phyloP scores from a whole-genome alignment of 64 coral and sea anemone species.

The Anthopleura sola region DNA sequence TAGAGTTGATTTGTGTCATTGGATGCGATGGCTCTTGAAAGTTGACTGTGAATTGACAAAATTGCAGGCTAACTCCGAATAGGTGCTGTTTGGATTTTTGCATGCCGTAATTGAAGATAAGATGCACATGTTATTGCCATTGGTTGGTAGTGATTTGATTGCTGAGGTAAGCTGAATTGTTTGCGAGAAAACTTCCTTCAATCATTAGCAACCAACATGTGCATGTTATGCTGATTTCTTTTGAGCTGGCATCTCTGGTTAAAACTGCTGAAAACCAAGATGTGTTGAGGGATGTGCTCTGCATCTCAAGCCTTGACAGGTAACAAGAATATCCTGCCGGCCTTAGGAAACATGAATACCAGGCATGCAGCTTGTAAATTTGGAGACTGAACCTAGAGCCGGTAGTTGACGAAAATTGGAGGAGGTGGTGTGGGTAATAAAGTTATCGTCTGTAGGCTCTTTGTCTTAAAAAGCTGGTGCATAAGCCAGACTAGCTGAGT shows the following conservation, averaged over 20 bases:
- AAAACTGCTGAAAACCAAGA: constrained; percentile 9
- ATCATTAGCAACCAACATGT: background rate
- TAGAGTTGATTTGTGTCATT: constrained; percentile 19
- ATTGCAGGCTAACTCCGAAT: constrained; percentile 1
- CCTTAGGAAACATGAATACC: background rate
- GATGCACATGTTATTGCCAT: constrained; percentile 9
- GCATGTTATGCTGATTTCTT: constrained; percentile 6
- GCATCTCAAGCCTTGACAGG: constrained; percentile 4
- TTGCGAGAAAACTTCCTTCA: background rate
- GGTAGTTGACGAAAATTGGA: constrained; percentile 12
- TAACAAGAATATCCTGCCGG: background rate
- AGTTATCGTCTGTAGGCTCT: background rate
- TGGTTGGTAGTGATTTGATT: background rate
- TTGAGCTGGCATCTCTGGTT: background rate
- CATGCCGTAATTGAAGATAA: constrained; percentile 7
- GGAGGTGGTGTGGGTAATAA: constrained; percentile 13
- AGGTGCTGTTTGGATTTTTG: background rate
- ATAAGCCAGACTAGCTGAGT: constrained; percentile 13
- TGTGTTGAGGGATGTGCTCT: background rate
- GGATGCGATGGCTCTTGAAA: constrained; percentile 14
- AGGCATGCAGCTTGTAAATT: constrained; percentile 16
- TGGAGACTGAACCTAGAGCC: constrained; percentile 17
- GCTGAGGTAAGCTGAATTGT: background rate
- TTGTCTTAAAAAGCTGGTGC: constrained; percentile 19
- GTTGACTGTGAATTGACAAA: constrained; percentile 16